Conservation (phyloP, 2,113 vertebrate genomes). For the cat (Felis catus) region DNA sequence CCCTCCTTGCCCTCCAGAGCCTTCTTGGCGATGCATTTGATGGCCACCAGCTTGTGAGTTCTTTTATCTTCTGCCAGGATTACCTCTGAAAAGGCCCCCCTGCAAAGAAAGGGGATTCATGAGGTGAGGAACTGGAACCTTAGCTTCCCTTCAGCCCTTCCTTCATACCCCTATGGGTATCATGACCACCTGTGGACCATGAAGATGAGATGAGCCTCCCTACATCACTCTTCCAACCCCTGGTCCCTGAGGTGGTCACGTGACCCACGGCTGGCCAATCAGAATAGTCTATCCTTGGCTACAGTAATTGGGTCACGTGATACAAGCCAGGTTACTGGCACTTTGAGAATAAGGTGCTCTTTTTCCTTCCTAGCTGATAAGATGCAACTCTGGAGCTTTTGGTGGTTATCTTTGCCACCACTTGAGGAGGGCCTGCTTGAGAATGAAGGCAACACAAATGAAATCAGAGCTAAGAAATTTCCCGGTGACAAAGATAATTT, state of each 20-base stretch:
- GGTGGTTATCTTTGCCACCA: background rate
- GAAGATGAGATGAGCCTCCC: background rate
- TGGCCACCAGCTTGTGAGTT: constrained; percentile 94
- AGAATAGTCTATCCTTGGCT: background rate
- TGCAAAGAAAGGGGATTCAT: constrained; percentile 70
- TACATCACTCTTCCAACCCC: background rate
- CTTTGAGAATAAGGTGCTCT: background rate
- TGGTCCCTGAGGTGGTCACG: background rate
- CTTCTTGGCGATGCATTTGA: constrained; percentile 98
- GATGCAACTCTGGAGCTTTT: background rate
- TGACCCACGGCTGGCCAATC: background rate
- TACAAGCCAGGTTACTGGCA: background rate
- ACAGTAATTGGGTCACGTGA: background rate
- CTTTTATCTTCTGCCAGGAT: constrained; percentile 96
- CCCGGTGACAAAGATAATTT: background rate
- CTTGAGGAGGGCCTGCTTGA: background rate
- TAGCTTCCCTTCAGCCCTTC: background rate
- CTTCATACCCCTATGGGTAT: background rate
- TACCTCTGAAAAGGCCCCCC: constrained; percentile 98
- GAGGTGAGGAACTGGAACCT: background rate
- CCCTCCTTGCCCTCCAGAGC: constrained; percentile 97
- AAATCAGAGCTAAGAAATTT: background rate
- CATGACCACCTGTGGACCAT: background rate
- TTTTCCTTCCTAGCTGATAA: background rate
- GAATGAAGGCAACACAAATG: constrained; percentile 4